Evolutionary conservation across 2,113 vertebrate species (phyloP), one percentile per base, ranked within the genome.

Genomic region (Onychorhynchus coronatus): DNA sequence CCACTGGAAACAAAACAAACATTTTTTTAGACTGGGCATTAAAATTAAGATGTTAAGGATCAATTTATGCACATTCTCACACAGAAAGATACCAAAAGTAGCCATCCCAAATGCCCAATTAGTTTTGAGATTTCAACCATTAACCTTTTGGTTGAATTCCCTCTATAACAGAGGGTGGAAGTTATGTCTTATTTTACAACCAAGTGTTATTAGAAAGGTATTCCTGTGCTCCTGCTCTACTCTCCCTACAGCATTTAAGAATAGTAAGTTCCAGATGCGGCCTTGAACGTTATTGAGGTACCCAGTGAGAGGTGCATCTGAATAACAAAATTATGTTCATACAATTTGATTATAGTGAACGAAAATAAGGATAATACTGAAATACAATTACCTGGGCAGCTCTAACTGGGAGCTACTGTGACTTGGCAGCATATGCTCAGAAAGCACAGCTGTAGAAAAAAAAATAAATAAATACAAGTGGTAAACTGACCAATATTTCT

Each of bases 291-390:
- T 97, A 97, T 97, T 97, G 94, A 93, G 92, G 97, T 96, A 89
- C 91, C 85, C 96, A 98, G 97, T 94, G 89, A 98, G 96, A 88
- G 96, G 91, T 87, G 95, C 89, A 96, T 95, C 86, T 89, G 94
- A 98, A 98, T 98, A 98, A 98, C 95, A 98, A 97, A 98, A 98
- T 98, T 98, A 98, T 97, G 96, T 96, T 98, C 98, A 98, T 98
- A 96, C 88, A 98, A 98, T 98, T 97, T 94, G 94, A 98, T 98
- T 98, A 98, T 94, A 98, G 98, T 95, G 82, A 61, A 70, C 72
- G 73, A 96, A 88, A 96, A 97, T 85, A 93, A 94, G 31, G 97
- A 92, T 89, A 96, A 91, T 88, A 93, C 66, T 31, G 62, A 97
- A 98, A 97, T 65, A 94, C 75, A 95, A 97, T 97, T 97, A 97